Conservation (phyloP, 2,888 invertebrate genomes). For the Temnothorax ravouxi region DNA sequence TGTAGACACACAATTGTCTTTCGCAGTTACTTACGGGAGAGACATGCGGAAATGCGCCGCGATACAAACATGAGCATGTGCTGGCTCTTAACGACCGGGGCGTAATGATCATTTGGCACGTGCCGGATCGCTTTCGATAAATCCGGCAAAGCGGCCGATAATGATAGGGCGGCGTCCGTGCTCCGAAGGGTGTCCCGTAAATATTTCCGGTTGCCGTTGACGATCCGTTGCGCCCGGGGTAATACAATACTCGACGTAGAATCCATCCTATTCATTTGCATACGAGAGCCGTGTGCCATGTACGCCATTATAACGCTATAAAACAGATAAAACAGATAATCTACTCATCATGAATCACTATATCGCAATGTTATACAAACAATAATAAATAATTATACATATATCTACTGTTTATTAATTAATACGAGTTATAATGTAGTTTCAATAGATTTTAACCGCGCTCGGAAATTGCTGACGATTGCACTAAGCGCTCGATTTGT, state of each 20-base stretch:
- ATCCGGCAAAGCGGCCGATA: conserved; percentile 63
- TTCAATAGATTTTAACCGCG: background rate
- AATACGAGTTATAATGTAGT: background rate
- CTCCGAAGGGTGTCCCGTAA: conserved; percentile 74
- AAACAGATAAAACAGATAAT: conserved; percentile 34
- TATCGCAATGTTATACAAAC: background rate
- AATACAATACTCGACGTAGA: conserved; percentile 12
- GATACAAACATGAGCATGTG: conserved; percentile 41
- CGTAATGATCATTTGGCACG: conserved; percentile 68
- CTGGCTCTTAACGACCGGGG: conserved; percentile 52
- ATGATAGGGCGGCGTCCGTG: conserved; percentile 58
- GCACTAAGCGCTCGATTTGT: background rate
- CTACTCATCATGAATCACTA: background rate
- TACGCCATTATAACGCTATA: conserved; percentile 14
- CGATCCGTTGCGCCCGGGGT: conserved; percentile 33
- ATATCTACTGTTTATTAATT: background rate
- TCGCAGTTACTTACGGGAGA: background rate
- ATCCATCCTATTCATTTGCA: conserved; percentile 23
- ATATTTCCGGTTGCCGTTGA: conserved; percentile 80
- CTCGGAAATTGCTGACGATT: background rate
- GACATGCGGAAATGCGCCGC: conserved; percentile 24
- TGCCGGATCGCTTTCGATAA: conserved; percentile 62
- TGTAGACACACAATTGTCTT: background rate
- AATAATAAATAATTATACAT: background rate
- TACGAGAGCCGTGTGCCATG: background rate